Evolutionary conservation across 2,888 invertebrate genomes (phyloP).

Genomic region (Tenthredo amoena): DNA sequence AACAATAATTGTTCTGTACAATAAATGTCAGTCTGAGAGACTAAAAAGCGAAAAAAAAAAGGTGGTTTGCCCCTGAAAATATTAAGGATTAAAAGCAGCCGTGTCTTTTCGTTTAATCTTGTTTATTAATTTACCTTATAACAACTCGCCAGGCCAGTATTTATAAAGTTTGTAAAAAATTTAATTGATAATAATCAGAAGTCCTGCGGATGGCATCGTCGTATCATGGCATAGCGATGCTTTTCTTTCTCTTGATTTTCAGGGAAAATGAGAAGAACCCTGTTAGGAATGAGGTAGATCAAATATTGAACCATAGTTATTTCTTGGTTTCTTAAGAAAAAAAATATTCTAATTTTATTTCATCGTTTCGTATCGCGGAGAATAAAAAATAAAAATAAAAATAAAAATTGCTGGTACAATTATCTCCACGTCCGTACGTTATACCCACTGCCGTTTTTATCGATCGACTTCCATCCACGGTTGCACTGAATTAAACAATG

Average conservation of each 20-base stretch:
- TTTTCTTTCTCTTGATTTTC: neutral
- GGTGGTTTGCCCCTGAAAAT: neutral
- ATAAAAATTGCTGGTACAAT: neutral
- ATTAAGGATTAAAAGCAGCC: neutral
- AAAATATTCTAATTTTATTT: neutral
- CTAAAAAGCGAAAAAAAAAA: neutral
- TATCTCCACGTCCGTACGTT: neutral
- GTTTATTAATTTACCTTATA: conserved; percentile 7
- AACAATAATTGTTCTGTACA: no score
- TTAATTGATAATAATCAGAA: neutral
- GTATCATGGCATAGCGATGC: neutral
- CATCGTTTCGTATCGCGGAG: neutral
- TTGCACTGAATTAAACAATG: conserved; percentile 42
- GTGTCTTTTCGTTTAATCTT: neutral
- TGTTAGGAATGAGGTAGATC: neutral
- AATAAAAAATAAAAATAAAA: no score
- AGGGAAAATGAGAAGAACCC: neutral
- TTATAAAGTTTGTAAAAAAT: conserved; percentile 19
- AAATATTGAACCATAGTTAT: neutral
- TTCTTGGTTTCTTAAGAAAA: no score
- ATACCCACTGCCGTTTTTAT: conserved; percentile 27
- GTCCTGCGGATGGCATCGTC: neutral
- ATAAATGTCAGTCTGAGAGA: neutral
- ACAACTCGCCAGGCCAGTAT: neutral
- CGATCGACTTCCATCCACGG: neutral